A percentile compares a stretch with the other conserved stretches of the same genome.
Conservation (phyloP, 2,888 invertebrate species). For the Monochamus alternatus region DNA sequence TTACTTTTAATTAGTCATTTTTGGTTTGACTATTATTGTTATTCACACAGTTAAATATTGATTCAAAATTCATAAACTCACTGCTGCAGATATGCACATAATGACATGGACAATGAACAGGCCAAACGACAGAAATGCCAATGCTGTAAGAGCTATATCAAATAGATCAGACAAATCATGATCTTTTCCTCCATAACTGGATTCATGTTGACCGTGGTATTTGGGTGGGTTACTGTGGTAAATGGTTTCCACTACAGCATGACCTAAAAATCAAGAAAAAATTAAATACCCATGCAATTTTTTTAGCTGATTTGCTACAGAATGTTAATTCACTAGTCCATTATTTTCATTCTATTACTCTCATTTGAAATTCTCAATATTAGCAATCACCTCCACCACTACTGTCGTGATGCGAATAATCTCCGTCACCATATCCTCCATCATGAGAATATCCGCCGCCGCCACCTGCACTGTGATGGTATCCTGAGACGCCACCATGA, state of each 20-base stretch:
- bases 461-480: background rate
- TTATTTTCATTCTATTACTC: no score
- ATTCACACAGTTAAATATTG: no score
- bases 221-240: conserved; percentile 63
- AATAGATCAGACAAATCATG: conserved; percentile 82
- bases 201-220: conserved; percentile 62
- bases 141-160: conserved; percentile 85
- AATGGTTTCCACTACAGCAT: background rate
- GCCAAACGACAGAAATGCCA: conserved; percentile 87
- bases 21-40: no score
- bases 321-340: no score
- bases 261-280: background rate
- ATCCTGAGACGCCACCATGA: conserved; percentile 22
- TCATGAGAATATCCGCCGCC: background rate
- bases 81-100: conserved; percentile 80
- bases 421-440: background rate
- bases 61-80: conserved; percentile 65
- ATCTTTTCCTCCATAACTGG: conserved; percentile 69
- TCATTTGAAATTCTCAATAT: no score
- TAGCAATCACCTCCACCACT: background rate
- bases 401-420: background rate
- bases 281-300: no score
- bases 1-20: no score
- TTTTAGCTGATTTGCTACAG: no score
- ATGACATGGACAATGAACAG: conserved; percentile 86